Evolutionary conservation across 2,888 invertebrate species (phyloP).

Genomic region (Liposcelis brunnea): DNA sequence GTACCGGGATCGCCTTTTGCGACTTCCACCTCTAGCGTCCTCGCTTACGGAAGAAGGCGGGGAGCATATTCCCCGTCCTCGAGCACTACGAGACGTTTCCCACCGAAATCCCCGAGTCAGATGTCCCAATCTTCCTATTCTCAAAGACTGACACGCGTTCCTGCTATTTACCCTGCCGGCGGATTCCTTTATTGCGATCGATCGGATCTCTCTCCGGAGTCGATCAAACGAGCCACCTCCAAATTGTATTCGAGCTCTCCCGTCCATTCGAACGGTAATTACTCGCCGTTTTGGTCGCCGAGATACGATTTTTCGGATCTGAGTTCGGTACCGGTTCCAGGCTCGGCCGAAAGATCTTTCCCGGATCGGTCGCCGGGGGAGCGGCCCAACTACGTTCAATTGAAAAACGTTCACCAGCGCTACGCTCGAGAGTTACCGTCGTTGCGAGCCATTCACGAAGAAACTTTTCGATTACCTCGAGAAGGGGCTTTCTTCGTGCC

Average conservation of each 20-base stretch:
- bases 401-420: conserved; percentile 44
- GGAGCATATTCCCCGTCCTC: conserved; percentile 2
- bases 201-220: too few relatives aligned
- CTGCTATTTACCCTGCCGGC: conserved; percentile 18
- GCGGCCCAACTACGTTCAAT: conserved; percentile 48
- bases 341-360: conserved; percentile 36
- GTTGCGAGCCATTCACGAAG: conserved; percentile 51
- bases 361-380: conserved; percentile 51
- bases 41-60: conserved; percentile 18
- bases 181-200: too few relatives aligned
- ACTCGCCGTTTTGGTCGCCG: conserved; percentile 41
- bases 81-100: too few relatives aligned
- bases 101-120: too few relatives aligned
- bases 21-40: conserved; percentile 9
- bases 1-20: conserved; percentile 15
- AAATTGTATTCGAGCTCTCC: conserved; percentile 34
- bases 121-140: too few relatives aligned
- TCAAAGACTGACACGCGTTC: conserved; percentile 14
- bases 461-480: conserved; percentile 29
- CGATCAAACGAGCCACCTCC: conserved; percentile 29
- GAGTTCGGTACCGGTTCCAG: conserved; percentile 67
- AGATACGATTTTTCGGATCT: conserved; percentile 63
- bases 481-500: conserved; percentile 35
- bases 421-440: conserved; percentile 58
- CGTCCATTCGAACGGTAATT: conserved; percentile 29